These are phyloP conservation scores for Muscicapa adusta DNA, from an alignment of 2,113 vertebrate species.

Conservation along the genomic window DNA sequence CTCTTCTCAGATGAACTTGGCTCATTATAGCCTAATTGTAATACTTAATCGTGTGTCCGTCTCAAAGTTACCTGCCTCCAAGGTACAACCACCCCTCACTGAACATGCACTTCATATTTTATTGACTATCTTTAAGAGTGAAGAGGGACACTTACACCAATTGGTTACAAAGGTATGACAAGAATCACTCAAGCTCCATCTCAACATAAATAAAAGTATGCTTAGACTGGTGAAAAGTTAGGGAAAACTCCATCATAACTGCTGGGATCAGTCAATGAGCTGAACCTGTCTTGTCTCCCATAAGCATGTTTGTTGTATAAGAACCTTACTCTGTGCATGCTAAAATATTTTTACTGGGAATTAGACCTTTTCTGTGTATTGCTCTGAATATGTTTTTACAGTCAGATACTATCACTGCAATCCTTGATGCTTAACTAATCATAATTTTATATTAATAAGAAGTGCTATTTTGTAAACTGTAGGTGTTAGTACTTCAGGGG, in stretches of 20 bases:
- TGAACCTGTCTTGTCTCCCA: background rate
- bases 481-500: background rate
- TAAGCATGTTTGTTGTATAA: background rate
- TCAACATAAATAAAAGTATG: background rate
- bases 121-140: background rate
- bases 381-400: background rate
- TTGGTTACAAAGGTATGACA: background rate
- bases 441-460: background rate
- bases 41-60: background rate
- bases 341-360: background rate
- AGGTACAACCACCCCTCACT: rapidly evolving
- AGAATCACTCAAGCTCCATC: background rate
- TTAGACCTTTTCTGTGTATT: background rate
- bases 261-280: too few species aligned
- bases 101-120: background rate
- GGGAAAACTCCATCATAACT: background rate
- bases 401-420: background rate
- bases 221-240: background rate
- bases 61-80: background rate
- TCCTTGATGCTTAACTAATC: background rate
- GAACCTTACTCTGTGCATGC: background rate
- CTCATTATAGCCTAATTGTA: background rate
- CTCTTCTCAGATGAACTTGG: background rate
- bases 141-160: rapidly evolving
- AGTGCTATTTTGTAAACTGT: background rate